Conservation (phyloP, 2,797 vertebrate species). For the Tangara arthus region DNA sequence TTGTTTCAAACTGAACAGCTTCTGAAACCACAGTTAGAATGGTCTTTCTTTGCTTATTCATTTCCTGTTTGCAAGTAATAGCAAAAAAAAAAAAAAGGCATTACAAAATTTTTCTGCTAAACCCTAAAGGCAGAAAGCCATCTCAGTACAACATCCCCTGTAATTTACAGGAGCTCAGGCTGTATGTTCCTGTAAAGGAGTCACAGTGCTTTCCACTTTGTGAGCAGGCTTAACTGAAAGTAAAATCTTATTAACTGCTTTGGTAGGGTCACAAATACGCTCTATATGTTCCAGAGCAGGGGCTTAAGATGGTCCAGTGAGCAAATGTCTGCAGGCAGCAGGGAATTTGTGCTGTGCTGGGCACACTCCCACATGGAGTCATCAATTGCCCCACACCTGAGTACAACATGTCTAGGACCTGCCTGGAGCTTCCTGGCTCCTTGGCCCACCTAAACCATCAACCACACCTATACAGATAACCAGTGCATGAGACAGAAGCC, state of each 20-base stretch:
- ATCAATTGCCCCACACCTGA: fast-evolving
- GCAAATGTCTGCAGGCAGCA: not conserved
- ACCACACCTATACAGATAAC: fast-evolving
- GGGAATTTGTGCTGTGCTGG: not conserved
- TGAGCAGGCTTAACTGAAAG: not conserved
- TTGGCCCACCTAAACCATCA: not conserved
- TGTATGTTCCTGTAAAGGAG: not conserved
- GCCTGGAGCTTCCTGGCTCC: not conserved
- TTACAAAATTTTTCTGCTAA: not conserved
- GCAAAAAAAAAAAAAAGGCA: not conserved
- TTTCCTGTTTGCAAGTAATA: conserved; percentile 4
- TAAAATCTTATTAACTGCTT: not conserved
- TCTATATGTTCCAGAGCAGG: not conserved
- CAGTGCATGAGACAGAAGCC: not conserved
- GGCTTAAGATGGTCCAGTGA: not conserved
- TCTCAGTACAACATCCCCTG: not conserved
- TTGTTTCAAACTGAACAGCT: conserved; percentile 58
- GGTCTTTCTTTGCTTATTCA: conserved; percentile 31
- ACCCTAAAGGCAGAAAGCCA: conserved; percentile 18
- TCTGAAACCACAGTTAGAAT: conserved; percentile 36
- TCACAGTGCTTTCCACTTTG: not conserved
- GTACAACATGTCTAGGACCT: not conserved
- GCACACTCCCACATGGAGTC: not conserved
- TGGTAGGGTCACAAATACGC: not conserved
- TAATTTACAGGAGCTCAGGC: not conserved